Percentiles rank a stretch among this genome's conserved stretches.
Conservation (phyloP, 2,797 vertebrate genomes). For the Nasua narica region DNA sequence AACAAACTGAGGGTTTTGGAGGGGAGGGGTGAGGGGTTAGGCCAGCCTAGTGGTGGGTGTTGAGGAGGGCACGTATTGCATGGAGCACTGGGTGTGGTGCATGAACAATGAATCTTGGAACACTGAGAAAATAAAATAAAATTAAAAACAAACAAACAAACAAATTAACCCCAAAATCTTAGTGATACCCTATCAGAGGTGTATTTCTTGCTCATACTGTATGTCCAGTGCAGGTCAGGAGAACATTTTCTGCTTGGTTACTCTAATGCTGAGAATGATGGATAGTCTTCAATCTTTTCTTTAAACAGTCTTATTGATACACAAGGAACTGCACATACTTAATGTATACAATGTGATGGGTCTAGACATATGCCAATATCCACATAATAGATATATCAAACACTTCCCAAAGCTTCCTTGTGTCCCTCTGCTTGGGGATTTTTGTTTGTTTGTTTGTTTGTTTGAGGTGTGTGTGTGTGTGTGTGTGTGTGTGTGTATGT, state of each 20-base stretch:
- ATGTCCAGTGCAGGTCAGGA: fast-evolving
- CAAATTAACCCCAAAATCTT: not conserved
- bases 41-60: too few species aligned
- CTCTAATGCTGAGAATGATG: fast-evolving
- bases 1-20: too few species aligned
- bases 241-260: fast-evolving
- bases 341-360: not conserved
- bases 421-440: not conserved
- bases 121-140: too few species aligned
- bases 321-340: not conserved
- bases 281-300: not conserved
- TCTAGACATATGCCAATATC: not conserved
- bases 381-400: not conserved
- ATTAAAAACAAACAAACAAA: too few species aligned
- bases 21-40: too few species aligned
- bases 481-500: not conserved
- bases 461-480: too few species aligned
- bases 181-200: too few species aligned
- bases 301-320: not conserved
- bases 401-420: too few species aligned
- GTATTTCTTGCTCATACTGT: fast-evolving
- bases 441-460: not conserved
- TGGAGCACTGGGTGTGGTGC: too few species aligned
- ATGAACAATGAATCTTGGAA: too few species aligned
- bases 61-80: too few species aligned